Base-by-base conservation (phyloP, 1,140 invertebrate genomes). In the Coenobita brevimanus region DNA sequence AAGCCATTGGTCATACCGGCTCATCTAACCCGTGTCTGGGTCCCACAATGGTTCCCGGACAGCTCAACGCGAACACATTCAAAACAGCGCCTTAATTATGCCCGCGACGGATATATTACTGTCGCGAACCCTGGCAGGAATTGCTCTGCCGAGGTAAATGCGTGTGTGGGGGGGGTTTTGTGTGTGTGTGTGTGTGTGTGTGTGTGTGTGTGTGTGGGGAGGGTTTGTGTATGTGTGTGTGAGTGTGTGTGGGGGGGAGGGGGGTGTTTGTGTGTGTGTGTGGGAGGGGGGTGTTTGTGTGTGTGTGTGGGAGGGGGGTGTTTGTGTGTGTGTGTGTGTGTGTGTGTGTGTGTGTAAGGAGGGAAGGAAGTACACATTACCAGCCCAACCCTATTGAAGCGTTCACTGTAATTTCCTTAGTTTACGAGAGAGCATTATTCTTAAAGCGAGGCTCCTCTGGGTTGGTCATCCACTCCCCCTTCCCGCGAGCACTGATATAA, bases 331-430 rank as follows among this genome's bases (percentile, higher is more conserved):
- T n/a, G n/a, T n/a, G n/a, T n/a, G n/a, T n/a, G n/a, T n/a, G n/a
- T n/a, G n/a, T n/a, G n/a, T n/a, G n/a, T n/a, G n/a, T n/a, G n/a
- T n/a, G n/a, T n/a, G n/a, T n/a, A n/a, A n/a, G n/a, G n/a, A 36
- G 79, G n/a, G 38, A 43, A 54, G 79, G 80, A 71, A 82, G 64
- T 67, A 71, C 57, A 82, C 80, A 62, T 82, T 82, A 82, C 38
- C 36, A 50, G 80, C 33, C 36, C 54, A 43, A 43, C 33, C 78
- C 57, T 69, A 82, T 82, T 82, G 80, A 82, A 82, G 80, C 80
- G 80, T 82, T 62, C 80, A 71, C 64, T 82, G 80, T 62, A 82
- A 82, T 82, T 82, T 82, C 38, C 67, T 50, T 82, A 71, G 80
- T 82, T 82, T 82, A 82, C 43, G 80, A 82, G 62, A 33, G 64